Percentiles rank a stretch among this genome's conserved stretches.
Evolutionary conservation across 2,113 vertebrate species (phyloP).

Genomic region (Origma solitaria): DNA sequence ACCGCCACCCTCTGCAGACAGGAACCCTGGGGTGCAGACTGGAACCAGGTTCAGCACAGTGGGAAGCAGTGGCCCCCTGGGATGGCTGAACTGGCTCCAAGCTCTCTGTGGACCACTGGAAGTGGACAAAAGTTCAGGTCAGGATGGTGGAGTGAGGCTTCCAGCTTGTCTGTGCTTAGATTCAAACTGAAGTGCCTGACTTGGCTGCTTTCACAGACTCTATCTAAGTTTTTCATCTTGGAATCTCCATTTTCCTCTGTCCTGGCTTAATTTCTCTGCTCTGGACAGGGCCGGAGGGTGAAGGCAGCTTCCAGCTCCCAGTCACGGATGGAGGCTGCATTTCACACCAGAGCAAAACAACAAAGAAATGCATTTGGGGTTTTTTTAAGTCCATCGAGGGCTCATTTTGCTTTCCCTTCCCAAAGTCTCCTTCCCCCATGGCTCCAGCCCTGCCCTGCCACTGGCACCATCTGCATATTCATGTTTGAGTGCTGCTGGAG

Average conservation of each 20-base stretch:
- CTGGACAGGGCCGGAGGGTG: neutral
- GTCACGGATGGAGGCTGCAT: neutral
- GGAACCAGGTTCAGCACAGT: neutral
- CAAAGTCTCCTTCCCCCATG: neutral
- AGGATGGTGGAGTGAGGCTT: neutral
- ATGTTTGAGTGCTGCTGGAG: rapidly evolving
- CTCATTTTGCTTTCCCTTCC: neutral
- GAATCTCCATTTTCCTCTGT: neutral
- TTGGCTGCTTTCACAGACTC: neutral
- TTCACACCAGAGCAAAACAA: neutral
- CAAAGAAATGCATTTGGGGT: neutral
- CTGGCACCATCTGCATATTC: neutral
- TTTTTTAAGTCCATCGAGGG: neutral
- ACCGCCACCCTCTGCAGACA: neutral
- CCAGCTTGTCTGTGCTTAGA: neutral
- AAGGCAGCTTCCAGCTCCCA: neutral
- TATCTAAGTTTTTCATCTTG: neutral
- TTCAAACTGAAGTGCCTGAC: neutral
- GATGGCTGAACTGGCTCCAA: neutral
- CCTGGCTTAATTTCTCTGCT: neutral
- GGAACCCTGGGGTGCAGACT: neutral
- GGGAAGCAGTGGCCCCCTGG: neutral
- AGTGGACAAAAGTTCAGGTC: rapidly evolving
- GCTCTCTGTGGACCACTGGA: neutral
- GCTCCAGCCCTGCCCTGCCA: neutral